Conservation (phyloP, 2,797 vertebrate genomes). For the Rhabdophis nuchalis region DNA sequence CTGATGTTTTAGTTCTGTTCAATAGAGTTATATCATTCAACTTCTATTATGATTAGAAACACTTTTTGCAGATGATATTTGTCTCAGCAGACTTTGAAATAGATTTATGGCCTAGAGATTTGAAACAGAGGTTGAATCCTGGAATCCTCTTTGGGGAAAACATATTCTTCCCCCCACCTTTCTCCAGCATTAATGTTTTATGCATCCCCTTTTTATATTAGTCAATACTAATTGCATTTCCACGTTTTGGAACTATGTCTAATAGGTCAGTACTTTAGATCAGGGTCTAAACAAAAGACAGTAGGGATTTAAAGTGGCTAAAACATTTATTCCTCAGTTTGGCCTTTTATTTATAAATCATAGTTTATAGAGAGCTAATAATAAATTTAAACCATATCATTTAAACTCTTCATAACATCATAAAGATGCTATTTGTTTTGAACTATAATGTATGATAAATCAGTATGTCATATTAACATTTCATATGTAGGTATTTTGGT, state of each 20-base stretch:
- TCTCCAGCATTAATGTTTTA: background rate
- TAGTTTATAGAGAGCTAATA: background rate
- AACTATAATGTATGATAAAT: conserved; percentile 32
- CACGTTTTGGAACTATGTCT: background rate
- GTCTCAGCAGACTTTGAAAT: background rate
- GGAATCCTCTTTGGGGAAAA: background rate
- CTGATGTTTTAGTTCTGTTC: background rate
- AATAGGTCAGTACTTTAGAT: background rate
- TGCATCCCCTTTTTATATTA: background rate
- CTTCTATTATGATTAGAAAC: background rate
- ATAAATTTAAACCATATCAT: background rate
- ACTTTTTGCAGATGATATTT: background rate
- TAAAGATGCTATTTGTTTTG: conserved; percentile 36
- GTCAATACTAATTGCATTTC: background rate
- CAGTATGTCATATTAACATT: conserved; percentile 46
- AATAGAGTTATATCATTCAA: background rate
- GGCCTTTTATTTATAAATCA: background rate
- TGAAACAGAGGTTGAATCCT: background rate
- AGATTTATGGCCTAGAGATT: background rate
- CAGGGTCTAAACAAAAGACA: background rate
- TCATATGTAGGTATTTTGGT: conserved; percentile 43
- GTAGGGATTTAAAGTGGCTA: background rate
- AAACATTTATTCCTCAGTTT: background rate
- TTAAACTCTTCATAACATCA: conserved; percentile 6
- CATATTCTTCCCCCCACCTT: background rate